Evolutionary conservation across 2,888 invertebrate species (phyloP), one percentile per base, ranked within the genome.

Genomic region (Tetramorium bicarinatum): DNA sequence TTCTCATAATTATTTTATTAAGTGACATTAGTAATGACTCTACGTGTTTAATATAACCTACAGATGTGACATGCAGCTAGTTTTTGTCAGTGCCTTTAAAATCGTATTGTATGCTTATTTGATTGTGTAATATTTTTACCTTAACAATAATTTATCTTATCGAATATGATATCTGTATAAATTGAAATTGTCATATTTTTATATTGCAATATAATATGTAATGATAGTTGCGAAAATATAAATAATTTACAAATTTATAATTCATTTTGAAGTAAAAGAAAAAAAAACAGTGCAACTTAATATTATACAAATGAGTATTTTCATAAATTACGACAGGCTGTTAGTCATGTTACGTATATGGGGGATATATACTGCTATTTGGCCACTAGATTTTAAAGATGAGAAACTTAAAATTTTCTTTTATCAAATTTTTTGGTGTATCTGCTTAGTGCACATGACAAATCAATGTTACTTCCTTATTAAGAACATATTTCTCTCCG

Each of bases 381-480:
- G 87, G 87, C 72, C 87, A 8, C 13, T 79, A 47, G 6, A 62
- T 1, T 11, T 41, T 2, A 54, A 61, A n/a, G 59, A 41, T 3
- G 9, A 71, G 0, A 74, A 41, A 59, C 62, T 85, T 11, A 49
- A 25, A 44, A 8, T 13, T 8, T 7, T 71, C 1, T 15, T 38
- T 29, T 66, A 71, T 3, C 59, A 64, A n/a, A 11, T 62, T 21
- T 25, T 67, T 2, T 84, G 71, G 47, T 71, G 21, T 29, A 44
- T 82, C 15, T 49, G 79, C 18, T 21, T 61, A 8, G 3, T 21
- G 1, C 62, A 64, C n/a, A 54, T 29, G 77, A 75, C 54, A 64
- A n/a, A 11, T 74, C 6, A 54, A 15, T 34, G 47, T 74, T 3
- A 11, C 56, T 9, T 11, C 66, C 1, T 62, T 52, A 0, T 18